Evolutionary conservation across 2,113 vertebrate genomes (phyloP).

Genomic region (Siphamia tubifer): DNA sequence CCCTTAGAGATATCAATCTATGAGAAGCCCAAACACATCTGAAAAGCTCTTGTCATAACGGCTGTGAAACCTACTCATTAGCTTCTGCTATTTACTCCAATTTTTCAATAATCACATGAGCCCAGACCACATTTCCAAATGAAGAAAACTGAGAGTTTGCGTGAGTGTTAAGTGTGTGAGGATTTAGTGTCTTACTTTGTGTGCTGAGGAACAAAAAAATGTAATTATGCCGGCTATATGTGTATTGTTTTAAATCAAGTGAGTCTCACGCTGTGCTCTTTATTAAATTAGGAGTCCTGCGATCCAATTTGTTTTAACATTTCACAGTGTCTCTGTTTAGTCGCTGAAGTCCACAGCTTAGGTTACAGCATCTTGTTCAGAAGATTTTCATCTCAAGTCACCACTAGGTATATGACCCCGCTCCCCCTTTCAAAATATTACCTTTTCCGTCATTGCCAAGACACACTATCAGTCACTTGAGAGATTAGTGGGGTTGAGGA

Average conservation of each 20-base stretch:
- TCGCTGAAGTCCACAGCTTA: slow-evolving; percentile 38
- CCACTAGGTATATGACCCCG: slow-evolving; percentile 41
- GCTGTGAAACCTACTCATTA: slow-evolving; percentile 46
- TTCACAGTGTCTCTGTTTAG: slow-evolving; percentile 65
- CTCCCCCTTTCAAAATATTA: slow-evolving; percentile 66
- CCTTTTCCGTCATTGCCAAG: slow-evolving; percentile 69
- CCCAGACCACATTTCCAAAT: slow-evolving; percentile 45
- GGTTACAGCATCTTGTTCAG: slow-evolving; percentile 53
- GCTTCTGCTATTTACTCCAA: slow-evolving; percentile 11
- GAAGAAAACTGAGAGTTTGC: slow-evolving; percentile 41
- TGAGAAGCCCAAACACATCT: slow-evolving; percentile 37
- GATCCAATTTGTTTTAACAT: slow-evolving; percentile 67
- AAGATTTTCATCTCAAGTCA: slow-evolving; percentile 52
- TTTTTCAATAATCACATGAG: slow-evolving; percentile 29
- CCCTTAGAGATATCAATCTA: slow-evolving; percentile 29
- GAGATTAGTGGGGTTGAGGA: slow-evolving; percentile 45
- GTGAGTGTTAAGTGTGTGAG: slow-evolving; percentile 23
- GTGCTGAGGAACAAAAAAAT: slow-evolving; percentile 36
- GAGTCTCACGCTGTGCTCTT: slow-evolving; percentile 60
- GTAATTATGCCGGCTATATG: slow-evolving; percentile 64
- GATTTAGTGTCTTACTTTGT: slow-evolving; percentile 48
- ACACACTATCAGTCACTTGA: slow-evolving; percentile 60
- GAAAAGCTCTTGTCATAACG: slow-evolving; percentile 54
- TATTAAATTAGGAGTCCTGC: slow-evolving; percentile 68
- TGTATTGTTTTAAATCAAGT: slow-evolving; percentile 75